These are phyloP conservation scores for Lasioglossum albipes DNA, from an alignment of 1,140 invertebrate genomes.

Conservation along the genomic window DNA sequence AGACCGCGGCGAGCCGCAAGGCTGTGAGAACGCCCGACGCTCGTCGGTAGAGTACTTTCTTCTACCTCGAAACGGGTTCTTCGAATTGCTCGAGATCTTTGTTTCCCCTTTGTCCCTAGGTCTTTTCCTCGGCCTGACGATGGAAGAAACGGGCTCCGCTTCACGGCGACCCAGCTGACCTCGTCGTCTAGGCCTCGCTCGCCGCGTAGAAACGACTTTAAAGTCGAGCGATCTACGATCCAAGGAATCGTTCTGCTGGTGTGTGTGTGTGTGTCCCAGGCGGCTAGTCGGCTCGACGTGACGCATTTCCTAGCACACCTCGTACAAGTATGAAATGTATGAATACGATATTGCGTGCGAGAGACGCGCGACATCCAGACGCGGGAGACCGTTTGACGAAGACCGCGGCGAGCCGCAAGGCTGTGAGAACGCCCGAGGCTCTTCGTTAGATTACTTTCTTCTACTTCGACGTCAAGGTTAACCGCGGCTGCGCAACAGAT, in stretches of 20 bases:
- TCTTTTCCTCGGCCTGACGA: slow-evolving; percentile 8
- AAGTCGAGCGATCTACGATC: not conserved
- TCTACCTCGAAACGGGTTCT: slow-evolving; percentile 61
- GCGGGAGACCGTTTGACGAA: not conserved
- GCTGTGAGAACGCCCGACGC: slow-evolving; percentile 52
- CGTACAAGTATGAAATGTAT: not conserved
- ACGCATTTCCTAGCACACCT: slow-evolving; percentile 1
- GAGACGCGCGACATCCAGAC: slow-evolving; percentile 19
- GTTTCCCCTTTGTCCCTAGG: slow-evolving; percentile 27
- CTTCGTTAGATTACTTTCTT: slow-evolving; percentile 23
- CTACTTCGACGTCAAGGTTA: slow-evolving; percentile 24
- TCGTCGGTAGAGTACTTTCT: slow-evolving; percentile 18
- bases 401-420: slow-evolving; percentile 26
- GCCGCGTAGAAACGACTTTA: slow-evolving; percentile 22
- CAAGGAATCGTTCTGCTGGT: not conserved
- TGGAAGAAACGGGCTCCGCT: slow-evolving; percentile 45
- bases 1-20: slow-evolving; percentile 21
- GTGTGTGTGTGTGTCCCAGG: too few species aligned
- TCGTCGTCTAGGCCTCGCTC: slow-evolving; percentile 34
- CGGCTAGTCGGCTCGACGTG: not conserved
- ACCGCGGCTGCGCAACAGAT: slow-evolving; percentile 20
- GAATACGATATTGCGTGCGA: slow-evolving; percentile 6
- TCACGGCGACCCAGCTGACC: slow-evolving; percentile 46
- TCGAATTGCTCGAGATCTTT: slow-evolving; percentile 66
- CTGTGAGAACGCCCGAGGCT: slow-evolving; percentile 51